phyloP scores from a whole-genome alignment of 2,797 vertebrate species.

The Fratercula arctica region DNA sequence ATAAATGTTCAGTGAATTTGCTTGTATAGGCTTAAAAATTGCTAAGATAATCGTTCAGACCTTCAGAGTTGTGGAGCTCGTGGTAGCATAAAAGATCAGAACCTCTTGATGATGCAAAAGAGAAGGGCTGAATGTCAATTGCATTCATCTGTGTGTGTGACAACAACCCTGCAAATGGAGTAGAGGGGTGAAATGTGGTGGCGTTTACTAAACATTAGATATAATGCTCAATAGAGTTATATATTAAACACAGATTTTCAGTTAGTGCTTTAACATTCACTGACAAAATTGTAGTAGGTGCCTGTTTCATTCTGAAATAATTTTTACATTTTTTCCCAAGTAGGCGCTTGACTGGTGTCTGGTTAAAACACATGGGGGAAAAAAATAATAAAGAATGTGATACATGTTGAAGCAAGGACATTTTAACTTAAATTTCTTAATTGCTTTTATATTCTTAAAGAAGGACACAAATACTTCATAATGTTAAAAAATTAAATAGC shows the following conservation, averaged over 20 bases:
- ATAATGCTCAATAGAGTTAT: neutral
- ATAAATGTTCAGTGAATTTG: neutral
- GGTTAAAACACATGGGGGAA: neutral
- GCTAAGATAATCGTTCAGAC: neutral
- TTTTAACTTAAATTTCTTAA: neutral
- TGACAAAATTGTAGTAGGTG: neutral
- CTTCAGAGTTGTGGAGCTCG: neutral
- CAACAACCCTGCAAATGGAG: neutral
- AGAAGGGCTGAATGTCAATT: neutral
- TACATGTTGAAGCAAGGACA: neutral
- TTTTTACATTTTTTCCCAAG: neutral
- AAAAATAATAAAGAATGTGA: neutral
- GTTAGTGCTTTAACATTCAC: neutral
- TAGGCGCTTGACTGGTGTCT: neutral
- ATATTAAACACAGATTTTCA: neutral
- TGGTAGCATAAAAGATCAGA: neutral
- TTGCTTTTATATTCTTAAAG: neutral
- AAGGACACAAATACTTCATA: neutral
- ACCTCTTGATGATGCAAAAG: neutral
- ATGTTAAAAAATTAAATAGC: neutral
- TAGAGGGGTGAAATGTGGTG: neutral
- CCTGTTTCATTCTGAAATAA: neutral
- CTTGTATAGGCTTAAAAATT: neutral
- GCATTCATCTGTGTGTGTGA: accelerated
- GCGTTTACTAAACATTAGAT: neutral